Percentiles rank a stretch among this genome's conserved stretches.
These are phyloP conservation scores for Pachypanchax playfairii DNA, from an alignment of 2,113 vertebrate species.

Conservation along the genomic window DNA sequence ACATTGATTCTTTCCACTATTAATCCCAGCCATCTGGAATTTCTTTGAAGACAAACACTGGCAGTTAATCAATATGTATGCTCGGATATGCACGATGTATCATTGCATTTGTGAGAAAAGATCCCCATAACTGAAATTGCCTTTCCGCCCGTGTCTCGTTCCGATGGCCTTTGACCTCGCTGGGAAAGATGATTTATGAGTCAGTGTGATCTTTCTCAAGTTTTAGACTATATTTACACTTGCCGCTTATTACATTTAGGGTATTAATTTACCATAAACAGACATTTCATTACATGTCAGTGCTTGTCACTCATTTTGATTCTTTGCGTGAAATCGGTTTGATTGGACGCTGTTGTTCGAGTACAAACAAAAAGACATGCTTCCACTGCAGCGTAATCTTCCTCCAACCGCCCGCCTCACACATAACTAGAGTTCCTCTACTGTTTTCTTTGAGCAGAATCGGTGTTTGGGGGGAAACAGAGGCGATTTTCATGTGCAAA, in stretches of 20 bases:
- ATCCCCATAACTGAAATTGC: constrained; percentile 55
- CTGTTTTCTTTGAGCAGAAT: constrained; percentile 77
- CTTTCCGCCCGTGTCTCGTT: constrained; percentile 71
- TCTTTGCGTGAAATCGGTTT: constrained; percentile 6
- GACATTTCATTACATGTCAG: constrained; percentile 15
- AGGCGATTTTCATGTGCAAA: constrained; percentile 86
- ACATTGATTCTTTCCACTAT: constrained; percentile 44
- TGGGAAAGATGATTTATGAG: constrained; percentile 74
- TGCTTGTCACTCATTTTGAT: constrained; percentile 25
- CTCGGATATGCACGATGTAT: constrained; percentile 39
- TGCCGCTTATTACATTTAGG: constrained; percentile 25
- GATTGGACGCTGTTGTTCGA: neutral
- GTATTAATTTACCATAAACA: constrained; percentile 48
- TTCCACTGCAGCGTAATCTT: constrained; percentile 12
- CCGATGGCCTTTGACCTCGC: constrained; percentile 68
- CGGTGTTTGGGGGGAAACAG: constrained; percentile 74
- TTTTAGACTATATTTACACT: constrained; percentile 39
- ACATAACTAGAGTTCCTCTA: constrained; percentile 52
- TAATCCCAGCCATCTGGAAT: constrained; percentile 40
- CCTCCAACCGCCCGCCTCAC: constrained; percentile 19
- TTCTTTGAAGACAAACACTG: constrained; percentile 49
- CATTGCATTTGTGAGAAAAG: constrained; percentile 58
- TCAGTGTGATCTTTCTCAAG: constrained; percentile 46
- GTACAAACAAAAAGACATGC: constrained; percentile 1
- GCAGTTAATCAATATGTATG: constrained; percentile 62